These are phyloP conservation scores for Podilymbus podiceps DNA, from an alignment of 2,113 vertebrate genomes.

Conservation along the genomic window DNA sequence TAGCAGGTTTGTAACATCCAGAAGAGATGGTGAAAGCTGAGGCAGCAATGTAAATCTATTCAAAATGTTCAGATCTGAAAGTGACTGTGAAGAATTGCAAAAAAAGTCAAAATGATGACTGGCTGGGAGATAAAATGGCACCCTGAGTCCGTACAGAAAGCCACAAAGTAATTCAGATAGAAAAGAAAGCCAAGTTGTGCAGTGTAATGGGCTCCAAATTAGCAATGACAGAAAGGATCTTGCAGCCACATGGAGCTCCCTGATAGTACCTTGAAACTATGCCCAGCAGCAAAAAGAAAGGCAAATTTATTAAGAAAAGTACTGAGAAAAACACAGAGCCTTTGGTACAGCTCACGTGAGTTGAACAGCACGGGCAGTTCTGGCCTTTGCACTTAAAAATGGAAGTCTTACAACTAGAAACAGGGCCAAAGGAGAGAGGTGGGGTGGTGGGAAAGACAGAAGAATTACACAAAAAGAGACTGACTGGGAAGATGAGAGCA, in stretches of 20 bases:
- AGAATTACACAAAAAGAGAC: accelerated
- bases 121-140: background rate
- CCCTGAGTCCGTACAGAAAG: background rate
- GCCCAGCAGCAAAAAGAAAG: background rate
- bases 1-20: background rate
- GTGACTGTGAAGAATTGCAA: background rate
- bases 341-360: background rate
- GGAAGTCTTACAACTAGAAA: background rate
- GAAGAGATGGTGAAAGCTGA: background rate
- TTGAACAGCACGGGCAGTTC: background rate
- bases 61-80: background rate
- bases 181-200: background rate
- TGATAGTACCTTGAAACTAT: background rate
- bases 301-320: background rate
- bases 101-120: background rate
- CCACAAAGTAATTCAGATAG: background rate
- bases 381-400: background rate
- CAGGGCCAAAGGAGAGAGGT: background rate
- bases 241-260: background rate
- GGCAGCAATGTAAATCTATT: background rate
- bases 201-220: accelerated
- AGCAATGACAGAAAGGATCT: background rate
- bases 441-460: background rate
- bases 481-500: background rate
- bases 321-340: background rate